These are phyloP conservation scores for Hypselothyrea guttata DNA, from an alignment of 2,888 invertebrate species.

Conservation along the genomic window DNA sequence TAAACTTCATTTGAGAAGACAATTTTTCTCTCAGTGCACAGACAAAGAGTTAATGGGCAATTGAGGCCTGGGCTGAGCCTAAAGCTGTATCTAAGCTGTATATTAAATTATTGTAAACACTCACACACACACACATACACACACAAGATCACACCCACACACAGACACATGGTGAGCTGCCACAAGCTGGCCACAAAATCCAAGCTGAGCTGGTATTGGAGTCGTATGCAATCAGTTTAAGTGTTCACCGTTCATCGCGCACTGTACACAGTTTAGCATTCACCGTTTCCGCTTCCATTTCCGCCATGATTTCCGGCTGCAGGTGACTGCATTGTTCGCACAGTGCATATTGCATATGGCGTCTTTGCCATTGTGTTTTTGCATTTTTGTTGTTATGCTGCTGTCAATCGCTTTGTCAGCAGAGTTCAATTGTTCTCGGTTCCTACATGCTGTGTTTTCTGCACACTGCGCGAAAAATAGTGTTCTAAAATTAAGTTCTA, in stretches of 20 bases:
- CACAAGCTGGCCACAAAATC: slow-evolving; percentile 49
- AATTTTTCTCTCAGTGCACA: too few relatives aligned
- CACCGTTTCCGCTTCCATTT: slow-evolving; percentile 25
- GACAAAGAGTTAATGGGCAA: slow-evolving; percentile 44
- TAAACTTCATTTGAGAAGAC: too few relatives aligned
- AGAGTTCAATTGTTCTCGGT: slow-evolving; percentile 20
- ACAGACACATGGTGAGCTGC: slow-evolving; percentile 30
- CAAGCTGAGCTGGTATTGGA: slow-evolving; percentile 46
- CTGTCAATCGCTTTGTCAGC: slow-evolving; percentile 67
- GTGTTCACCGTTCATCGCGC: slow-evolving; percentile 43
- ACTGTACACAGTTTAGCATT: slow-evolving; percentile 10
- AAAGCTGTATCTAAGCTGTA: slow-evolving; percentile 10
- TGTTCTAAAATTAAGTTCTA: too few relatives aligned
- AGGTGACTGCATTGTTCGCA: slow-evolving; percentile 37
- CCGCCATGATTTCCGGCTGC: slow-evolving; percentile 26
- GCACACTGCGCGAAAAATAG: too few relatives aligned
- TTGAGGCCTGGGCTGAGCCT: slow-evolving; percentile 32
- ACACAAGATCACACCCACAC: too few relatives aligned
- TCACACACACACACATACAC: too few relatives aligned
- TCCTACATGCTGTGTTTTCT: too few relatives aligned
- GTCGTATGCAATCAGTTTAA: slow-evolving; percentile 64
- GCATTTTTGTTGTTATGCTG: slow-evolving; percentile 16
- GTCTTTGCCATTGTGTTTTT: slow-evolving; percentile 37
- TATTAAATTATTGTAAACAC: slow-evolving; percentile 18
- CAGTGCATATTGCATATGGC: slow-evolving; percentile 33